Conservation (phyloP, 2,113 vertebrate species). For the Rhombomys opimus region DNA sequence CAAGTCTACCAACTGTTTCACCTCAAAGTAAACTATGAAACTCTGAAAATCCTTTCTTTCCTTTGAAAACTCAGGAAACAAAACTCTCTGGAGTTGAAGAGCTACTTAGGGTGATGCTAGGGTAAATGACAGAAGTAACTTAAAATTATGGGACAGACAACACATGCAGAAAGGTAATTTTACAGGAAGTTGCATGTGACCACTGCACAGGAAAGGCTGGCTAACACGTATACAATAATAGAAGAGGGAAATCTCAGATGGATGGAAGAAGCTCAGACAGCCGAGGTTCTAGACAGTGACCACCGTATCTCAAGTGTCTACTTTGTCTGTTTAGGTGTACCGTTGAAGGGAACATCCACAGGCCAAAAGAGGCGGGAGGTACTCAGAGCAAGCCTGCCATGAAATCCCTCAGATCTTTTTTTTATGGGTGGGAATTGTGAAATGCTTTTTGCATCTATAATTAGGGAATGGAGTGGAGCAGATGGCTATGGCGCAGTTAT, state of each 20-base stretch:
- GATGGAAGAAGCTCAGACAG: constrained; percentile 19
- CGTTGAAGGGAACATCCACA: constrained; percentile 54
- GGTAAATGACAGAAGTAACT: neutral
- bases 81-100: neutral
- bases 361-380: constrained; percentile 67
- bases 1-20: neutral
- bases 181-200: neutral
- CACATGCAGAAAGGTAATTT: neutral
- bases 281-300: neutral
- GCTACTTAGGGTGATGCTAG: neutral
- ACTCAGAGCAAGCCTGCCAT: constrained; percentile 49
- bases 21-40: neutral
- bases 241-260: constrained; percentile 25
- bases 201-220: neutral
- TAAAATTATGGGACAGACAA: neutral
- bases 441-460: constrained; percentile 87
- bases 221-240: neutral
- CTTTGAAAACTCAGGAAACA: neutral
- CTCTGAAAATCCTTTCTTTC: neutral
- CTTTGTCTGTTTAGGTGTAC: constrained; percentile 25
- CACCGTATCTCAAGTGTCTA: neutral
- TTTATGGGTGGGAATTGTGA: constrained; percentile 85
- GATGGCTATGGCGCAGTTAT: constrained; percentile 85
- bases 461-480: constrained; percentile 87
- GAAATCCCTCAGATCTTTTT: constrained; percentile 83